phyloP scores from a whole-genome alignment of 2,888 invertebrate species.

The Coelopa pilipes region DNA sequence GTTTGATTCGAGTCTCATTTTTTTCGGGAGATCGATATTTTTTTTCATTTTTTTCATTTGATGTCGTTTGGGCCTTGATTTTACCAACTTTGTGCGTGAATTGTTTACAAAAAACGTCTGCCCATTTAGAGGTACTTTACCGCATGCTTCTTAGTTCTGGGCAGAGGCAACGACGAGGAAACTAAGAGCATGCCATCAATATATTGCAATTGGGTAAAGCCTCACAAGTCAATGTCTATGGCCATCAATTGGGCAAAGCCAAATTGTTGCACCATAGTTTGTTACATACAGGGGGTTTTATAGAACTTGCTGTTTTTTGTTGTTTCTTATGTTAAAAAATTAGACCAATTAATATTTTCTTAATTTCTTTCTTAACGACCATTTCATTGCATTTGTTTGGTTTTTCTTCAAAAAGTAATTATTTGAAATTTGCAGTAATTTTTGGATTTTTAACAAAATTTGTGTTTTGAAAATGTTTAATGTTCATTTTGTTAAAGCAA shows the following conservation, averaged over 20 bases:
- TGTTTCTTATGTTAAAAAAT: conserved; percentile 14
- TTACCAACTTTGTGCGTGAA: conserved; percentile 67
- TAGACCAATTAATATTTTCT: conserved; percentile 14
- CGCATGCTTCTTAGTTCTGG: conserved; percentile 65
- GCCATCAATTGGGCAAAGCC: conserved; percentile 26
- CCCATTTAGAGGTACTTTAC: conserved; percentile 61
- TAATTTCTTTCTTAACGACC: conserved; percentile 40
- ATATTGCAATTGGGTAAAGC: conserved; percentile 54
- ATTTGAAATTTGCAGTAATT: conserved; percentile 35
- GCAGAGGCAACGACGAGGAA: conserved; percentile 64
- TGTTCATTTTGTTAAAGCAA: conserved; percentile 28
- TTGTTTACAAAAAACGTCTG: conserved; percentile 67
- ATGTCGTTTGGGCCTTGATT: conserved; percentile 57
- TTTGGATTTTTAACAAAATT: conserved; percentile 33
- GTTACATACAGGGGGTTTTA: conserved; percentile 29
- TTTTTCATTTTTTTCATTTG: conserved; percentile 37
- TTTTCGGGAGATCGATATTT: background rate
- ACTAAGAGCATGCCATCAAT: conserved; percentile 61
- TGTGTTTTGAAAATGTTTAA: conserved; percentile 8
- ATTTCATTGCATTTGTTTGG: conserved; percentile 47
- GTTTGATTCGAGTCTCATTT: conserved; percentile 12
- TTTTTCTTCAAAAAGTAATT: conserved; percentile 16
- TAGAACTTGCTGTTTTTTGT: conserved; percentile 34
- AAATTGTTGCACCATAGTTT: conserved; percentile 27
- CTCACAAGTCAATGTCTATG: conserved; percentile 12